These are phyloP conservation scores for Microchirus variegatus DNA, from an alignment of 2,797 vertebrate genomes.

Conservation along the genomic window DNA sequence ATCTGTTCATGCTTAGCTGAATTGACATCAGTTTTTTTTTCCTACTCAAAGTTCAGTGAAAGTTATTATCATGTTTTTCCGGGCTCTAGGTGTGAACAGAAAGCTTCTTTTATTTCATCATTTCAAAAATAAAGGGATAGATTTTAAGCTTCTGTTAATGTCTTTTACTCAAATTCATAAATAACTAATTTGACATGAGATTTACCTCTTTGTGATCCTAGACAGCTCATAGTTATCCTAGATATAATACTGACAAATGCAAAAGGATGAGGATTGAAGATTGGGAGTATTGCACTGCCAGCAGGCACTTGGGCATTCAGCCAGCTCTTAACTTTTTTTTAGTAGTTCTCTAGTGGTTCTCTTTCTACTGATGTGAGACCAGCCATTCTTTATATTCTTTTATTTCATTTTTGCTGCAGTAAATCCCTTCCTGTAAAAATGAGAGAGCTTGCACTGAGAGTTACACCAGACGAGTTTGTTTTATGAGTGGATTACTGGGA, in stretches of 20 bases:
- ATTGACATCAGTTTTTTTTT: constrained; percentile 11
- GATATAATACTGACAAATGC: background rate
- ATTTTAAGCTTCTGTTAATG: too few relatives aligned
- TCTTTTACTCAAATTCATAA: background rate
- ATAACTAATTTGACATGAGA: background rate
- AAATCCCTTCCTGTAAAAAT: constrained; percentile 35
- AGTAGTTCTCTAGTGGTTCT: constrained; percentile 22
- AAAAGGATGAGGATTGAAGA: constrained; percentile 3
- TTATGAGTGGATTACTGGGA: constrained; percentile 12
- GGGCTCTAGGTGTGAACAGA: too few relatives aligned
- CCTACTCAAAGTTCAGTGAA: background rate
- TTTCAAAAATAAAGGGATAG: too few relatives aligned
- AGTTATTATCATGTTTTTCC: too few relatives aligned
- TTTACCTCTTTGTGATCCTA: background rate
- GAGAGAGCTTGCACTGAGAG: constrained; percentile 25
- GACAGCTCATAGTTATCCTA: background rate
- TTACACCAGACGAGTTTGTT: constrained; percentile 3
- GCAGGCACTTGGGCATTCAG: constrained; percentile 25
- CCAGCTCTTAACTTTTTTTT: constrained; percentile 21
- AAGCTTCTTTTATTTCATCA: too few relatives aligned
- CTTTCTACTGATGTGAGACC: constrained; percentile 29
- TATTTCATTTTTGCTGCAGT: background rate
- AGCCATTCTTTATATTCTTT: constrained; percentile 28
- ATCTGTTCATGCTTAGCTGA: constrained; percentile 50
- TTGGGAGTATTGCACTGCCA: background rate